Conservation (phyloP, 2,113 vertebrate species). For the Trematocara nigrifrons region DNA sequence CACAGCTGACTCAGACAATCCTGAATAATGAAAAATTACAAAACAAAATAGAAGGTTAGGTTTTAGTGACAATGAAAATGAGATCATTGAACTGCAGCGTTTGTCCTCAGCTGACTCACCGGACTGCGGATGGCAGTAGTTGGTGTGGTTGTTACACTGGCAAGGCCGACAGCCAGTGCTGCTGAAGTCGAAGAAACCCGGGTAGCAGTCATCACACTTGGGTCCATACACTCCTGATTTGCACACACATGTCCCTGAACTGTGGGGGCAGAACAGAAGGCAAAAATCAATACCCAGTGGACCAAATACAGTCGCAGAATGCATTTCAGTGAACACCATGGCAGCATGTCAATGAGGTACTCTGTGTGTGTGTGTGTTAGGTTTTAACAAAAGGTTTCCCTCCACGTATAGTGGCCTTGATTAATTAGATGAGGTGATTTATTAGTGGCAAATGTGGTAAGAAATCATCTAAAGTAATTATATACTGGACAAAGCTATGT, state of each 20-base stretch:
- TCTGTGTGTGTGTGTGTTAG: not conserved
- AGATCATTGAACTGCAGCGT: not conserved
- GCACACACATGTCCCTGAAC: conserved; percentile 74
- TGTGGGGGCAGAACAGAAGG: conserved; percentile 29
- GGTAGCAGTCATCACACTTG: conserved; percentile 78
- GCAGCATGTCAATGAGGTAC: not conserved
- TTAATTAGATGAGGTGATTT: not conserved
- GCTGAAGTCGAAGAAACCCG: conserved; percentile 76
- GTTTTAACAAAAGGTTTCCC: not conserved
- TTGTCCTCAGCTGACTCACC: conserved; percentile 51
- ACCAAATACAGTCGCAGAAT: not conserved
- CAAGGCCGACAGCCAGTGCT: conserved; percentile 72
- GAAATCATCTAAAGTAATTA: not conserved
- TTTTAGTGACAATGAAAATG: not conserved
- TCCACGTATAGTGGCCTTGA: not conserved
- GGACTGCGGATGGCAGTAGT: conserved; percentile 74
- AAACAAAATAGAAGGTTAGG: not conserved
- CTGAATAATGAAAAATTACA: not conserved
- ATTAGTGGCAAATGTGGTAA: not conserved
- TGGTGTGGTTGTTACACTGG: conserved; percentile 74
- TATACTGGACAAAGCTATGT: not conserved
- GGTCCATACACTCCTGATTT: conserved; percentile 74
- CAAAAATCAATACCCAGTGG: not conserved
- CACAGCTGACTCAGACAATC: not conserved
- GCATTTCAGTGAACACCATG: not conserved